Percentiles rank a stretch among this genome's conserved stretches.
Conservation (phyloP, 2,113 vertebrate genomes). For the Hippocampus barbouri region DNA sequence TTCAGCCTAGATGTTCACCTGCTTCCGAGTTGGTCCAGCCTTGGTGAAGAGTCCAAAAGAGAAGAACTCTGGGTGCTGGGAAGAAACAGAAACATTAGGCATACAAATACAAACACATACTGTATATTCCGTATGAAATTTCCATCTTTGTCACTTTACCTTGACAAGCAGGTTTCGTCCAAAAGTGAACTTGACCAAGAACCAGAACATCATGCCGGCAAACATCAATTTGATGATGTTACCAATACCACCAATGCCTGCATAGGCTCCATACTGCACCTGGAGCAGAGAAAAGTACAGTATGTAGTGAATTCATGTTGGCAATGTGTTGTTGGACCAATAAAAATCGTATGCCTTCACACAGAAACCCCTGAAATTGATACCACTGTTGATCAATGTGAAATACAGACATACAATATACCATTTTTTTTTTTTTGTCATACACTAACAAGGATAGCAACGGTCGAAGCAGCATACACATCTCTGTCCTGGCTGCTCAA, state of each 20-base stretch:
- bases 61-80: slow-evolving; percentile 88
- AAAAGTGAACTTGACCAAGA: slow-evolving; percentile 84
- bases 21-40: slow-evolving; percentile 87
- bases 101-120: background rate
- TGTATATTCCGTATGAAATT: background rate
- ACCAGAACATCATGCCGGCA: slow-evolving; percentile 84
- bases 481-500: background rate
- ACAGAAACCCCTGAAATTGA: background rate
- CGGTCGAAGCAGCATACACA: background rate
- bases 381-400: background rate
- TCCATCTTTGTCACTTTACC: slow-evolving; percentile 66
- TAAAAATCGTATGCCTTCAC: background rate
- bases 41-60: slow-evolving; percentile 85
- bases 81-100: background rate
- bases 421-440: background rate
- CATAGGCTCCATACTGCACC: slow-evolving; percentile 89
- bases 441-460: no score
- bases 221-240: slow-evolving; percentile 84
- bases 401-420: no score
- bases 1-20: slow-evolving; percentile 73
- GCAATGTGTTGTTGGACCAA: background rate
- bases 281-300: slow-evolving; percentile 36
- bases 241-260: slow-evolving; percentile 77
- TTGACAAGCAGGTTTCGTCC: slow-evolving; percentile 88
- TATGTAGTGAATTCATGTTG: background rate